Conservation (phyloP, 2,888 invertebrate species). For the Caenorhabditis sp. region DNA sequence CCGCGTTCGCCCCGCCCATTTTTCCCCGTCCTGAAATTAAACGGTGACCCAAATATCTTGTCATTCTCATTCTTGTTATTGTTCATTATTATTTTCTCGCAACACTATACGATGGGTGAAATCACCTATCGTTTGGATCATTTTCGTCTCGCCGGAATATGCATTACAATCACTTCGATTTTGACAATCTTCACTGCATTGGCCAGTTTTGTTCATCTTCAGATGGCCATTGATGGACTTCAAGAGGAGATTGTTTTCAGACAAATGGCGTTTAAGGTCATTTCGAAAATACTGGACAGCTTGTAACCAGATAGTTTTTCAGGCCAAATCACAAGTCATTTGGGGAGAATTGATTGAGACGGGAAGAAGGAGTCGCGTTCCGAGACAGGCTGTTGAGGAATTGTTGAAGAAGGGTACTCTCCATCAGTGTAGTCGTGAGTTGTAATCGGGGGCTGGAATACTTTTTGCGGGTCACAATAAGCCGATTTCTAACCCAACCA, state of each 20-base stretch:
- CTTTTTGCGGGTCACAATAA: no score
- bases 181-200: background rate
- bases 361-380: constrained; percentile 38
- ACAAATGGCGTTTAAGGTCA: constrained; percentile 28
- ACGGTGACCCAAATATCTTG: background rate
- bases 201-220: background rate
- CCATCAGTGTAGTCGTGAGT: constrained; percentile 54
- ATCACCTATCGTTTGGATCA: background rate
- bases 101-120: background rate
- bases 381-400: constrained; percentile 29
- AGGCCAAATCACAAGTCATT: constrained; percentile 44
- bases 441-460: no score
- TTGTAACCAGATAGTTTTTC: background rate
- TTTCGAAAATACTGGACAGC: background rate
- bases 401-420: constrained; percentile 34
- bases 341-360: constrained; percentile 48
- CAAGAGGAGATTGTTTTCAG: constrained; percentile 28
- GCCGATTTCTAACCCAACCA: no score
- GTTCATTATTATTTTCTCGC: background rate
- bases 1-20: background rate
- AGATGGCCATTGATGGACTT: background rate
- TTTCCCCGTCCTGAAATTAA: background rate
- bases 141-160: constrained; percentile 3
- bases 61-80: no score
- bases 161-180: background rate